A percentile compares a stretch with the other conserved stretches of the same genome.
Evolutionary conservation across 2,113 vertebrate species (phyloP).

Genomic region (Saccopteryx bilineata): DNA sequence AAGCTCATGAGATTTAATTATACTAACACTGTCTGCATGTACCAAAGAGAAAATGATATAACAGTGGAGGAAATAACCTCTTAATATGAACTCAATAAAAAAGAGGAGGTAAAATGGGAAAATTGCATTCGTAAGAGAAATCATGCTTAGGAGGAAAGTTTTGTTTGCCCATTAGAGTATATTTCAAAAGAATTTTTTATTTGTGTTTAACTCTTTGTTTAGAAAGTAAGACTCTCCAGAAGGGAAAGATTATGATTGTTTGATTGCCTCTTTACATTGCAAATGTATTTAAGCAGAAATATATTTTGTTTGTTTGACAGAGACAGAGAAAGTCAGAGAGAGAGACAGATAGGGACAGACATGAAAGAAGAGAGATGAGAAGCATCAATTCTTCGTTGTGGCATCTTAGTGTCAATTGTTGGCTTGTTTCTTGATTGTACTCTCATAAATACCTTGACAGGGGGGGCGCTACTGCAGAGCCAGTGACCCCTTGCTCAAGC

Average conservation of each 20-base stretch:
- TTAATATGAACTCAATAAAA: not conserved
- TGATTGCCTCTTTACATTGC: not conserved
- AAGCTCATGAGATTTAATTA: not conserved
- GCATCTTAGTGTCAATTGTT: too few species aligned
- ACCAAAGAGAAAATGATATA: not conserved
- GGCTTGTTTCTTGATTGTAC: too few species aligned
- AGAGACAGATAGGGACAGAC: too few species aligned
- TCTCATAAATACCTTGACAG: too few species aligned
- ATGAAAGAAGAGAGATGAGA: too few species aligned
- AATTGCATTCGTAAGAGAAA: not conserved
- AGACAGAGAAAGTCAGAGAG: too few species aligned
- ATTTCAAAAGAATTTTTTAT: not conserved
- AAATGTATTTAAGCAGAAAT: not conserved
- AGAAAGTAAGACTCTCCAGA: not conserved
- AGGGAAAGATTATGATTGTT: not conserved
- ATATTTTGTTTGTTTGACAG: too few species aligned
- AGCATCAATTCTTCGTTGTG: too few species aligned
- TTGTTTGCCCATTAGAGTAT: not conserved
- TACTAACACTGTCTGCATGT: not conserved
- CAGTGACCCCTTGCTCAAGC: too few species aligned
- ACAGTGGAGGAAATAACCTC: not conserved
- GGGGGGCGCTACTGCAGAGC: too few species aligned
- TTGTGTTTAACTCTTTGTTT: not conserved
- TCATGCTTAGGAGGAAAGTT: not conserved
- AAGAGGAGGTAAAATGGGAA: not conserved